Conservation (phyloP, 2,113 vertebrate species). For the Ascaphus truei region DNA sequence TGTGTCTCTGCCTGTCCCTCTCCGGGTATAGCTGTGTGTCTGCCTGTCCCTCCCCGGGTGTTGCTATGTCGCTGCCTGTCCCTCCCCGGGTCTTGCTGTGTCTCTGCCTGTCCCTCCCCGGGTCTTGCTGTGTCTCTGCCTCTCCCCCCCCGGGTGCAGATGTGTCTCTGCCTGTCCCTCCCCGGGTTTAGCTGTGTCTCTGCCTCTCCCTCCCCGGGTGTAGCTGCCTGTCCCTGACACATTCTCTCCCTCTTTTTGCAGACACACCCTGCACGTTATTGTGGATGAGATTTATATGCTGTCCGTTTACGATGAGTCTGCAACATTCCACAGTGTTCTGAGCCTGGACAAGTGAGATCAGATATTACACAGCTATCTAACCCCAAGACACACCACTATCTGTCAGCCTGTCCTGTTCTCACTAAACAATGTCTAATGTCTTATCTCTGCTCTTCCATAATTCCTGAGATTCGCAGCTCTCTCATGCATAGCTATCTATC, state of each 20-base stretch:
- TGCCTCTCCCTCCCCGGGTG: not conserved
- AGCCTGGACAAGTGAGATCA: conserved; percentile 77
- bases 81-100: not conserved
- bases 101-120: not conserved
- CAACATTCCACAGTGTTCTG: conserved; percentile 81
- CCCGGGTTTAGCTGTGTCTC: not conserved
- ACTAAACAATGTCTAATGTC: too few relatives aligned
- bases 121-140: not conserved
- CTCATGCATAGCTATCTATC: too few relatives aligned
- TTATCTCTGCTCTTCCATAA: too few relatives aligned
- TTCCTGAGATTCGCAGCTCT: too few relatives aligned
- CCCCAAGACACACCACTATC: too few relatives aligned
- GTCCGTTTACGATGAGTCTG: conserved; percentile 80
- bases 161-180: not conserved
- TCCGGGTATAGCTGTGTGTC: not conserved
- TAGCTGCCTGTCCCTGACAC: not conserved
- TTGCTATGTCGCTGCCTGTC: not conserved
- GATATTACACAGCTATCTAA: not conserved
- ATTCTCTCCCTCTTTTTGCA: conserved; percentile 40
- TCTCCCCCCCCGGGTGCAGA: conserved; percentile 50
- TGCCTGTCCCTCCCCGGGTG: not conserved
- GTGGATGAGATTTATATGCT: conserved; percentile 96
- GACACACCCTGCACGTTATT: conserved; percentile 82
- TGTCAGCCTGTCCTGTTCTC: too few relatives aligned
- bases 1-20: too few relatives aligned